Evolutionary conservation across 2,888 invertebrate species (phyloP).

Genomic region (Caenorhabditis panamensis): DNA sequence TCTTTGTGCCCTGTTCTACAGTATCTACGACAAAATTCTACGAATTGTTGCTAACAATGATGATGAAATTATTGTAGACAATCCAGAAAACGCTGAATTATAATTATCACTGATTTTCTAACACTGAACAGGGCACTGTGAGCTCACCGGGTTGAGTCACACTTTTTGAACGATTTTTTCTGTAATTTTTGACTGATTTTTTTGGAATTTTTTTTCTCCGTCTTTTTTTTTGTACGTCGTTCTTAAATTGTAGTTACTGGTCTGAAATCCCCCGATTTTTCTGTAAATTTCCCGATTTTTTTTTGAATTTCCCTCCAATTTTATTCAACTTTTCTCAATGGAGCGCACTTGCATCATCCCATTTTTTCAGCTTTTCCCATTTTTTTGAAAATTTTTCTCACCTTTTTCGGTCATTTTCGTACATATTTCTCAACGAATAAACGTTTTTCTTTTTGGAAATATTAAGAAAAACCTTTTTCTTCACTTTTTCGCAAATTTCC

Average conservation of each 20-base stretch:
- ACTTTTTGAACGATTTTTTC: not conserved
- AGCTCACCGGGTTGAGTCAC: conserved; percentile 37
- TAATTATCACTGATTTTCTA: conserved; percentile 7
- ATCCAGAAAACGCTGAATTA: too few relatives aligned
- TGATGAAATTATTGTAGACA: too few relatives aligned
- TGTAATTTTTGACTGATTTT: too few relatives aligned
- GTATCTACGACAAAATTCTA: conserved; percentile 50
- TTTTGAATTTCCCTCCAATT: too few relatives aligned
- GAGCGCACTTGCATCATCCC: conserved; percentile 1
- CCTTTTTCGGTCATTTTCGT: not conserved
- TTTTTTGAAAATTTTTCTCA: conserved; percentile 5
- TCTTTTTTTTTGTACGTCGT: not conserved
- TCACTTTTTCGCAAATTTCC: too few relatives aligned
- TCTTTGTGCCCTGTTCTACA: conserved; percentile 58
- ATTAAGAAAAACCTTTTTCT: too few relatives aligned
- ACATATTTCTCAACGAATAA: not conserved
- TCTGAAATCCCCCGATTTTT: not conserved
- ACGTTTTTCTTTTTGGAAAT: not conserved
- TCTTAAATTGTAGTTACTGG: not conserved
- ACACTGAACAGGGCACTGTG: conserved; percentile 41
- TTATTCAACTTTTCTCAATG: not conserved
- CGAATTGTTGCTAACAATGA: conserved; percentile 16
- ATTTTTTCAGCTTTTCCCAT: not conserved
- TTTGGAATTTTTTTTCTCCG: too few relatives aligned
- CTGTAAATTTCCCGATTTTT: not conserved